These are phyloP conservation scores for Nebria brevicollis DNA, from an alignment of 2,888 invertebrate genomes.

Conservation along the genomic window DNA sequence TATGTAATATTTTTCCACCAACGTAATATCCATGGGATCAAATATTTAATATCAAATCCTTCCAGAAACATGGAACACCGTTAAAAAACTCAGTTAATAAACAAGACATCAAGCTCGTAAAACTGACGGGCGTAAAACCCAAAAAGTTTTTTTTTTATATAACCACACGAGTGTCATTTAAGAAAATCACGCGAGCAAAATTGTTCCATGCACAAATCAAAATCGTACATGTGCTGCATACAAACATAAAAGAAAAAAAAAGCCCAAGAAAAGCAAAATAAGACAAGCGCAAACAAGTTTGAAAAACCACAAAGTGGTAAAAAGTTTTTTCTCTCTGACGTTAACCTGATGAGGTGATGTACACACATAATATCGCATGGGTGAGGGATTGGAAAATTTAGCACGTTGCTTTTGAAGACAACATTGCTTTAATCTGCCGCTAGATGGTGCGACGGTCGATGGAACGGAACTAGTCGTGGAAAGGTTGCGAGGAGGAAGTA, in stretches of 20 bases:
- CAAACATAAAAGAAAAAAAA: not conserved
- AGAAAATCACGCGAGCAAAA: not conserved
- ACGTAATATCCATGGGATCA: not conserved
- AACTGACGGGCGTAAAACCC: not conserved
- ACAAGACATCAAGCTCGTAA: slow-evolving; percentile 1
- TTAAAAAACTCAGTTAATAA: not conserved
- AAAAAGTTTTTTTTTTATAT: not conserved
- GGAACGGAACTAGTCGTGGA: slow-evolving; percentile 3
- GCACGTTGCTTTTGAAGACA: slow-evolving; percentile 52
- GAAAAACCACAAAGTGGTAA: not conserved
- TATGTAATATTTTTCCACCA: not conserved
- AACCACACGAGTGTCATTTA: slow-evolving; percentile 1
- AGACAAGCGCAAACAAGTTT: not conserved
- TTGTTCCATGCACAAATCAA: slow-evolving; percentile 1
- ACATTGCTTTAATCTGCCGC: slow-evolving; percentile 51
- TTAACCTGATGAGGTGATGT: slow-evolving; percentile 1
- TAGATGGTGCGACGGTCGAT: slow-evolving; percentile 34
- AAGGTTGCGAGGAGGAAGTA: not conserved
- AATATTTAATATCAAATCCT: not conserved
- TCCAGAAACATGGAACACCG: not conserved
- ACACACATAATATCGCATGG: not conserved
- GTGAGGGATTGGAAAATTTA: slow-evolving; percentile 47
- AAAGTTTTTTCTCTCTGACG: not conserved
- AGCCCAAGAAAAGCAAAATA: too few relatives aligned
- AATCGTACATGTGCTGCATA: not conserved